Evolutionary conservation across 1,140 invertebrate genomes (phyloP).

Genomic region (Pararge aegeria): DNA sequence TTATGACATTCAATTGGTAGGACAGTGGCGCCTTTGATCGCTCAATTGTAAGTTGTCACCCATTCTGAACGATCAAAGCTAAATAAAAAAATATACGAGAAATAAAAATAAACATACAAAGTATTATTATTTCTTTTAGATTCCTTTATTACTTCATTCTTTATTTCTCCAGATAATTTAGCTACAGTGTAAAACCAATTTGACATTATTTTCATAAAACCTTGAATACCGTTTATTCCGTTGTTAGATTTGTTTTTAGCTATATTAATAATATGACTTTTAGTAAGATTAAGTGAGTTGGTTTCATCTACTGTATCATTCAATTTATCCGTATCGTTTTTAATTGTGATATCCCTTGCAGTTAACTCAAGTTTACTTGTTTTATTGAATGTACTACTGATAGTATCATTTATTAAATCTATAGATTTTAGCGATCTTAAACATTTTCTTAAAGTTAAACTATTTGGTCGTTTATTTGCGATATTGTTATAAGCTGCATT

Average conservation of each 20-base stretch:
- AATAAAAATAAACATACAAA: conserved; percentile 15
- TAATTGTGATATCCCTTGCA: neutral
- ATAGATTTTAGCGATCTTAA: conserved; percentile 21
- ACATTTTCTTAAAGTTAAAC: conserved; percentile 13
- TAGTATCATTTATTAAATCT: neutral
- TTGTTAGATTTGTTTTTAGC: neutral
- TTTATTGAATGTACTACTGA: neutral
- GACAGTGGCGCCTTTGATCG: no score
- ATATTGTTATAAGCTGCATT: neutral
- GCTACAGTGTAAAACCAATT: conserved; percentile 41
- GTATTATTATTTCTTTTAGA: neutral
- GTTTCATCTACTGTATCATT: no score
- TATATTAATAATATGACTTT: neutral
- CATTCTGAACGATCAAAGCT: no score
- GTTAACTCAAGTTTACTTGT: neutral
- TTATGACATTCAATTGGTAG: no score
- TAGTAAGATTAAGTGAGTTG: no score
- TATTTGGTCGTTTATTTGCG: neutral
- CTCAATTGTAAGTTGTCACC: no score
- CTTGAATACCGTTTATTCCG: conserved; percentile 18
- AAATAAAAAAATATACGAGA: no score
- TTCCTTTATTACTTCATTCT: conserved; percentile 1
- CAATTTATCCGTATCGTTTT: neutral
- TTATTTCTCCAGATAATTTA: conserved; percentile 17
- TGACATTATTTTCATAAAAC: conserved; percentile 38